These are phyloP conservation scores for Dendrocopos noguchii DNA, from an alignment of 2,113 vertebrate species.

Conservation along the genomic window DNA sequence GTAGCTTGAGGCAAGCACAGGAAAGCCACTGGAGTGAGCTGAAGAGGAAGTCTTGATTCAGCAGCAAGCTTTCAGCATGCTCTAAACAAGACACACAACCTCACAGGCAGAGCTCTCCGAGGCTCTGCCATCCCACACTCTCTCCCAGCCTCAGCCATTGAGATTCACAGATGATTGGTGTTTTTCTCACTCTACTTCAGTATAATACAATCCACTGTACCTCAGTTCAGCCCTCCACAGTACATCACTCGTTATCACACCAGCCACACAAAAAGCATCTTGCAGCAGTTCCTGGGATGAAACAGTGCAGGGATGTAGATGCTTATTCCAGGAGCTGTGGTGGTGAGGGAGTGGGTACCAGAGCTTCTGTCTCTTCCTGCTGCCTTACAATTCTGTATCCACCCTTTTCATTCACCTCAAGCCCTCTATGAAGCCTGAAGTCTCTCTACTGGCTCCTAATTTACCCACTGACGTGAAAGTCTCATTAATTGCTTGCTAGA, in stretches of 20 bases:
- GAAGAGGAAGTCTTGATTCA: background rate
- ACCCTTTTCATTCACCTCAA: background rate
- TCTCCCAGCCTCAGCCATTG: background rate
- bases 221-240: background rate
- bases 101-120: background rate
- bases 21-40: background rate
- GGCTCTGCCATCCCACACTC: background rate
- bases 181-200: background rate
- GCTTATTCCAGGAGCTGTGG: background rate
- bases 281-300: background rate
- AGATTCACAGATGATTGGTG: background rate
- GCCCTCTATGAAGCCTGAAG: background rate
- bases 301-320: background rate
- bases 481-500: conserved; percentile 6
- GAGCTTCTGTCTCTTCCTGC: background rate
- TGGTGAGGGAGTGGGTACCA: background rate
- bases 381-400: background rate
- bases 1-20: background rate
- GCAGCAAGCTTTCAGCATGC: background rate
- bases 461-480: background rate
- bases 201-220: background rate
- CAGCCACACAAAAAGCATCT: background rate
- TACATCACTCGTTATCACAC: background rate
- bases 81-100: background rate
- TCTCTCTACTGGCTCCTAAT: background rate